A percentile compares a stretch with the other conserved stretches of the same genome.
These are phyloP conservation scores for Salticus scenicus DNA, from an alignment of 2,888 invertebrate genomes.

Conservation along the genomic window DNA sequence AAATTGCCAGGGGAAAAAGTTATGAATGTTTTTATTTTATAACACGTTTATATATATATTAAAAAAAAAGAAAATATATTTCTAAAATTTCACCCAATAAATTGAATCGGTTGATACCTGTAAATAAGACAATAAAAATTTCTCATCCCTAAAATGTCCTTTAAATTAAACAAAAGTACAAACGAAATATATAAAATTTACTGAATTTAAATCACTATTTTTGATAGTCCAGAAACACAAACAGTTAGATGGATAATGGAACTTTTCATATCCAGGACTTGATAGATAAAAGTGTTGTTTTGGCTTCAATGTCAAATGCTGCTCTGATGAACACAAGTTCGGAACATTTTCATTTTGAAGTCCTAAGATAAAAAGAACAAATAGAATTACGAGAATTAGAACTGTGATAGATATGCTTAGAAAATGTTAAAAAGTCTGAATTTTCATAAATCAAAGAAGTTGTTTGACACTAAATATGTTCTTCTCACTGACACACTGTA, in stretches of 20 bases:
- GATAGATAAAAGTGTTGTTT: conserved; percentile 26
- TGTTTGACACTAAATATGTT: too few relatives aligned
- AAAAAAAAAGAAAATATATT: neutral
- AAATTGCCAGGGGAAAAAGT: too few relatives aligned
- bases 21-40: too few relatives aligned
- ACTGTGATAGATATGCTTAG: too few relatives aligned
- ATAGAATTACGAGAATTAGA: too few relatives aligned
- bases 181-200: neutral
- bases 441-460: too few relatives aligned
- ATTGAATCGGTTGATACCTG: neutral
- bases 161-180: neutral
- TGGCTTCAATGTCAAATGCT: neutral
- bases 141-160: too few relatives aligned
- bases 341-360: too few relatives aligned
- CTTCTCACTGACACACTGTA: too few relatives aligned
- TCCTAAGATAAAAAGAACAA: too few relatives aligned
- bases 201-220: neutral
- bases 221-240: conserved; percentile 47
- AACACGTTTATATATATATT: neutral
- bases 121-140: too few relatives aligned
- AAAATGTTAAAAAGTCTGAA: too few relatives aligned
- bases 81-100: neutral
- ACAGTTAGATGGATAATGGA: conserved; percentile 38
- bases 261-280: conserved; percentile 52
- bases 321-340: neutral